Base-by-base conservation (phyloP, 2,797 vertebrate genomes). In the Lates japonicus region DNA sequence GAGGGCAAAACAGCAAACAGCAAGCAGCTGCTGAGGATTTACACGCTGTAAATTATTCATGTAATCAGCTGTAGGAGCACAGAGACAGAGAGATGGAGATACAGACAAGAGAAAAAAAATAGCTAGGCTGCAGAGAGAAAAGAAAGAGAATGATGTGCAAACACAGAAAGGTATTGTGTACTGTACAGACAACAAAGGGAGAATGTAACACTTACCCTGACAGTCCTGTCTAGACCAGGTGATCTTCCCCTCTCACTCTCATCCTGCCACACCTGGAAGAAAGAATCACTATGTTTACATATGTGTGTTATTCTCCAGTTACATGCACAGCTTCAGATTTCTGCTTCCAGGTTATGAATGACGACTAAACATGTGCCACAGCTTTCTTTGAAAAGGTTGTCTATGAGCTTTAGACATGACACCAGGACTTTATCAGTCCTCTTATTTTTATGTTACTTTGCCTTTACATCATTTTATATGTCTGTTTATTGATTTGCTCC, bases 11-110 rank as follows among this genome's bases (percentile, higher is more conserved):
- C 80, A 78, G 78, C 77, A 88, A 90, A 83, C 84, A 84, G 84
- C 10, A 42, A 87, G 84, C 86, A 90, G 90, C 91, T 93, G 92
- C 86, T 83, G 80, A 90, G 88, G 92, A 91, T 92, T 93, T 91
- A 91, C 82, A 79, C 85, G 84, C 76, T 73, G 81, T 91, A 88
- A 89, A 92, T 92, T 85, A 92, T 93, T 93, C 83, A 93, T 91
- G 88, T 76, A 88, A 92, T 93, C 88, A 94, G 78, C 85, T 89
- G 86, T 70, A 80, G 78, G 74, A 81, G 83, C 68, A 75, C 35
- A 68, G 78, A 87, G 57, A 72, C 41, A 73, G 71, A 82, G 49
- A 63, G 72, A 78, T 44, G 70, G 62, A 70, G 67, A 83, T 9
- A 70, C 51, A 74, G 74, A 85, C 60, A 75, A 44, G 20, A 77